Evolutionary conservation across 37 sponge, comb jelly and placozoan genomes (phyloP), one percentile per base, ranked within the genome.

Genomic region (Agelas oroides): DNA sequence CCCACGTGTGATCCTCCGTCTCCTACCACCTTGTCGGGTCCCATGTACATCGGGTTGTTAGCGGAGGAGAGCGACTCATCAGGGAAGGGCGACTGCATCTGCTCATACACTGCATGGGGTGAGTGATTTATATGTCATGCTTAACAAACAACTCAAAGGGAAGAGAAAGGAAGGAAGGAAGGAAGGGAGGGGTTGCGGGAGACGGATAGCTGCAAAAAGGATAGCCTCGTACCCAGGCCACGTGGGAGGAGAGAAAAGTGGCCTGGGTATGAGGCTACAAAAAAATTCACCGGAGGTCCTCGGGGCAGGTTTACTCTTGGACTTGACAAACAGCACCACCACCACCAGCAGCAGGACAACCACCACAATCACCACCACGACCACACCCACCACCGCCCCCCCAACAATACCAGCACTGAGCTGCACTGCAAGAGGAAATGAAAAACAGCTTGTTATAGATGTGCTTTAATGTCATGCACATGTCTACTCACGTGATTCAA

Each of bases 31-130:
- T 67, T 67, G 33, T 67, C 68, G 5, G 68, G 11, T 5, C 32
- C 68, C 59, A 76, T 57, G 35, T 76, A 76, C 59, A 76, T 13
- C 27, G 77, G 77, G 31, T 76, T 76, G 61, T 76, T 8, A 46
- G n/a, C n/a, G n/a, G n/a, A n/a, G n/a, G n/a, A n/a, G n/a, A n/a
- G n/a, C n/a, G n/a, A n/a, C n/a, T 8, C 46, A 3, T 46, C 77
- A 27, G 33, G 59, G 24, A 76, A 25, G n/a, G 46, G 16, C 46
- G 46, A 46, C 3, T 46, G 68, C 68, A 67, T 67, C 33, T 28
- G 12, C 33, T 30, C 33, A 33, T 67, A 67, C 34, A 28, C 68
- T 46, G 46, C 46, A 46, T 46, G 46, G 46, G 46, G 46, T 12
- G 46, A 8, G 8, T n/a, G n/a, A n/a, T n/a, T n/a, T n/a, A n/a